phyloP scores from a whole-genome alignment of 2,888 invertebrate species.

The Apodemia hepburni region DNA sequence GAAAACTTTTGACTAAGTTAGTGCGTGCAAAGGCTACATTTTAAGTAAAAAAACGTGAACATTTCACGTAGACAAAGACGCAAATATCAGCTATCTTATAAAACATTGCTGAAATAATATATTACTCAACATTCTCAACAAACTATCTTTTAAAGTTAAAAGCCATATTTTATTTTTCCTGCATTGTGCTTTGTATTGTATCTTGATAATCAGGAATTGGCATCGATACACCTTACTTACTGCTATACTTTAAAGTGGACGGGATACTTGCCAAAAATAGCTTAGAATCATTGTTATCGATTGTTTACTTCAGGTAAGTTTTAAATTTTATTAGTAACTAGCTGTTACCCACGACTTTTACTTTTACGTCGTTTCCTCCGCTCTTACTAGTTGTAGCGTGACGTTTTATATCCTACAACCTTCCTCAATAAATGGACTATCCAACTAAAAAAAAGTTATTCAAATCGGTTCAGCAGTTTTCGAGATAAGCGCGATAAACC shows the following conservation, averaged over 20 bases:
- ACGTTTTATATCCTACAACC: too few relatives aligned
- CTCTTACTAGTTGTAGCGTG: too few relatives aligned
- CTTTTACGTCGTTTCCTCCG: too few relatives aligned
- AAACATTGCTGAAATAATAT: not conserved
- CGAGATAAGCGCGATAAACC: too few relatives aligned
- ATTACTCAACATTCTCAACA: not conserved
- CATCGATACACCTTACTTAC: not conserved
- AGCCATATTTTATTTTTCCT: not conserved
- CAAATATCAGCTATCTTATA: not conserved
- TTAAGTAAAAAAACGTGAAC: too few relatives aligned
- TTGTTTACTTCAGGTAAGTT: not conserved
- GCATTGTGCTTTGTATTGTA: not conserved
- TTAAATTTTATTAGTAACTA: too few relatives aligned
- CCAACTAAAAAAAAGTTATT: too few relatives aligned
- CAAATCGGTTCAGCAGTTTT: too few relatives aligned
- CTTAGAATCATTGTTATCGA: not conserved
- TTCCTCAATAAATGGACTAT: too few relatives aligned
- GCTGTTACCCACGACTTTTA: too few relatives aligned
- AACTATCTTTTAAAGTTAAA: not conserved
- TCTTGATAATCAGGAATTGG: not conserved
- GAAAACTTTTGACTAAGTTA: too few relatives aligned
- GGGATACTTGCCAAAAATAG: not conserved
- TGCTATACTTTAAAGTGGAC: not conserved
- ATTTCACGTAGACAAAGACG: not conserved
- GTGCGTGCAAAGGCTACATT: too few relatives aligned